phyloP scores from a whole-genome alignment of 2,888 invertebrate species.

The Erebia ligea region DNA sequence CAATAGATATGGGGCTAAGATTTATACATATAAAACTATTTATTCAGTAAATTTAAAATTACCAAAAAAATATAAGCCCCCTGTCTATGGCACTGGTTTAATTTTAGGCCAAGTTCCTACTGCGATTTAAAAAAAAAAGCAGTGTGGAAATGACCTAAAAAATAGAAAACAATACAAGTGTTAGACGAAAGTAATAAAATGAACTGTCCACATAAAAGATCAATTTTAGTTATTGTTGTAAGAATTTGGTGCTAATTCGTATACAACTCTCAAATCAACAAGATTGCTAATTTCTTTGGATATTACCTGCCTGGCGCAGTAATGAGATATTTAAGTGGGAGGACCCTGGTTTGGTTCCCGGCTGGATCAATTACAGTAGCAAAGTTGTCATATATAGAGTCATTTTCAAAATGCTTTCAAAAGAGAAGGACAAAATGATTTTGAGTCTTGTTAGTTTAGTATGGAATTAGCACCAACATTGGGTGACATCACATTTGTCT shows the following conservation, averaged over 20 bases:
- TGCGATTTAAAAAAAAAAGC: not conserved
- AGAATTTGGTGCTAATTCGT: not conserved
- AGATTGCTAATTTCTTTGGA: not conserved
- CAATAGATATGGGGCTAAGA: not conserved
- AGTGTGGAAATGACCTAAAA: not conserved
- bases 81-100: not conserved
- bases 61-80: not conserved
- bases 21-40: slow-evolving; percentile 1
- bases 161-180: not conserved
- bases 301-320: too few relatives aligned
- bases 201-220: not conserved
- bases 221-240: not conserved
- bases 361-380: too few relatives aligned
- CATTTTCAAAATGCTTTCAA: too few relatives aligned
- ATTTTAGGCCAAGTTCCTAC: not conserved
- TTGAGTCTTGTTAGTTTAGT: too few relatives aligned
- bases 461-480: too few relatives aligned
- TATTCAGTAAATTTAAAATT: not conserved
- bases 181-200: not conserved
- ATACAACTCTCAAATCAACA: not conserved
- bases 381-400: too few relatives aligned
- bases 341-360: too few relatives aligned
- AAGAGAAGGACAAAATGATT: too few relatives aligned
- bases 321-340: too few relatives aligned
- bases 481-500: too few relatives aligned